Evolutionary conservation across 2,797 vertebrate genomes (phyloP).

Genomic region (Smutsia temminckii): DNA sequence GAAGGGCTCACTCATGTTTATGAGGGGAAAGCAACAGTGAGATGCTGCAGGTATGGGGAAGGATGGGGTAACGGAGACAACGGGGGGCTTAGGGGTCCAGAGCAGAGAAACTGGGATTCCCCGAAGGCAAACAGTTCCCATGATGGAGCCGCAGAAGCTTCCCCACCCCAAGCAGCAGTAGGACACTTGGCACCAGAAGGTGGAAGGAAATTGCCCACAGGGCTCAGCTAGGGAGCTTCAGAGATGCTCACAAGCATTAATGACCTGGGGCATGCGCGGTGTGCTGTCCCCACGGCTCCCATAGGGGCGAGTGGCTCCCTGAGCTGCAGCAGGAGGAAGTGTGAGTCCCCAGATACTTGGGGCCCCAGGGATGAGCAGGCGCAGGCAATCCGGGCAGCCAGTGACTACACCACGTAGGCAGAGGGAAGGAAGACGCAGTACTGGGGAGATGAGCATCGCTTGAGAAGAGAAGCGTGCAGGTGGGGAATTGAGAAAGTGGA

Average conservation of each 20-base stretch:
- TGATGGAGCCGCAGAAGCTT: neutral
- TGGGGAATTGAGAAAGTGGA: neutral
- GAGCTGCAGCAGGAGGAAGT: neutral
- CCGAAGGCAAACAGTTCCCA: neutral
- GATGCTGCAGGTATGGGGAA: neutral
- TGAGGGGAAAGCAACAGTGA: neutral
- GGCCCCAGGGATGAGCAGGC: neutral
- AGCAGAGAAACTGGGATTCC: neutral
- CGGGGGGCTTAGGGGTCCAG: neutral
- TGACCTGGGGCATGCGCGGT: neutral
- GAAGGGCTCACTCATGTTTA: neutral
- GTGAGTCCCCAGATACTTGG: neutral
- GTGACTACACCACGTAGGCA: neutral
- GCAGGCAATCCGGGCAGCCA: neutral
- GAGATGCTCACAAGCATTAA: neutral
- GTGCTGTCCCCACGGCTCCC: neutral
- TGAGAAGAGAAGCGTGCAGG: neutral
- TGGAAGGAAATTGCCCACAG: too few relatives aligned
- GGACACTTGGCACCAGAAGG: neutral
- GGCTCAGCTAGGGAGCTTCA: neutral
- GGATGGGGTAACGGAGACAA: neutral
- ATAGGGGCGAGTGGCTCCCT: neutral
- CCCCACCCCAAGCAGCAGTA: rapidly evolving
- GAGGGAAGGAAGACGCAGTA: neutral
- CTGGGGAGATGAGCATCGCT: neutral